Conservation (phyloP, 2,888 invertebrate species). For the Abrostola tripartita region DNA sequence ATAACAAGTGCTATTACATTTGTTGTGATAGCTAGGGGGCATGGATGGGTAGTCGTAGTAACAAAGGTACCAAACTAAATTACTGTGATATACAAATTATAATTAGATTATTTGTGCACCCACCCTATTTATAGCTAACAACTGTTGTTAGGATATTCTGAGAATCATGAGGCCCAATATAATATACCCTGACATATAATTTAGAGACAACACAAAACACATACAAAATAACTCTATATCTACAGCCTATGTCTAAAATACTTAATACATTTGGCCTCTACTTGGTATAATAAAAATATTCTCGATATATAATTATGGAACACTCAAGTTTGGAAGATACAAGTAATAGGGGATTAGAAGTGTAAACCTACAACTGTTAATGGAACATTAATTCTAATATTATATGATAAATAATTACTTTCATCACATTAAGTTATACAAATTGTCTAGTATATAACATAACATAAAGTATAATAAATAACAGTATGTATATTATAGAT, state of each 20-base stretch:
- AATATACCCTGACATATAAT: constrained; percentile 20
- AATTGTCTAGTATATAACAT: background rate
- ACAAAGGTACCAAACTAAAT: no score
- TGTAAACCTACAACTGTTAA: background rate
- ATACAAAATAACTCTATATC: constrained; percentile 8
- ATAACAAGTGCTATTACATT: no score
- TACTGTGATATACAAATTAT: no score
- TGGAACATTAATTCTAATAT: background rate
- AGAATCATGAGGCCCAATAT: background rate
- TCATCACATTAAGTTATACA: constrained; percentile 5
- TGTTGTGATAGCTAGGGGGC: no score
- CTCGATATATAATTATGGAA: constrained; percentile 1
- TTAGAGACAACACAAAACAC: constrained; percentile 25
- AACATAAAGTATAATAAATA: no score
- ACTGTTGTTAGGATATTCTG: background rate
- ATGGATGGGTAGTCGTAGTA: no score
- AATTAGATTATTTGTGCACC: no score
- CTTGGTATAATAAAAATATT: constrained; percentile 21
- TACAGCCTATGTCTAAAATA: constrained; percentile 37
- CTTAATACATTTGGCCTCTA: constrained; percentile 49
- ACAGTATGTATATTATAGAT: background rate
- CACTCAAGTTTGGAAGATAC: constrained; percentile 5
- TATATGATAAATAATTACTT: constrained; percentile 4
- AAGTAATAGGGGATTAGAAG: background rate
- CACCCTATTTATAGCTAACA: background rate